Conservation (phyloP, 2,113 vertebrate genomes). For the Chroicocephalus ridibundus region DNA sequence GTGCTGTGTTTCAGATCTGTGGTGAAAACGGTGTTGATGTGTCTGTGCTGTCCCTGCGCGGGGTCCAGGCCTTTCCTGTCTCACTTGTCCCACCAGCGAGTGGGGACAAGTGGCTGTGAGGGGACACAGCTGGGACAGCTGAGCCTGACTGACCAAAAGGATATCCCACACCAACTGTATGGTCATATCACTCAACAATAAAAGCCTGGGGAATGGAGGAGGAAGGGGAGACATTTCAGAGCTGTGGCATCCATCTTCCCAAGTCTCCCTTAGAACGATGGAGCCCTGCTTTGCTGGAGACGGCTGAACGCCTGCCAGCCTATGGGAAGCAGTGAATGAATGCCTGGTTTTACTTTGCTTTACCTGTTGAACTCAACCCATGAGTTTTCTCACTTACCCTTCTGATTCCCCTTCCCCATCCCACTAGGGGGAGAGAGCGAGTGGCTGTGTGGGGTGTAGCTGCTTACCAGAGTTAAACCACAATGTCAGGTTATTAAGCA, state of each 20-base stretch:
- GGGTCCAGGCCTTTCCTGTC: not conserved
- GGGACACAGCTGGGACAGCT: not conserved
- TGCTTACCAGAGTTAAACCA: not conserved
- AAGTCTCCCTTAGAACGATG: accelerated
- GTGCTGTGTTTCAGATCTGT: not conserved
- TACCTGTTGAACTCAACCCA: not conserved
- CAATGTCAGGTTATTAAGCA: accelerated
- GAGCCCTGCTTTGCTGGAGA: not conserved
- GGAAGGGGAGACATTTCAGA: not conserved
- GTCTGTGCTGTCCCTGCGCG: not conserved
- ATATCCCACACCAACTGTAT: accelerated
- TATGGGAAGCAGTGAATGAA: no score
- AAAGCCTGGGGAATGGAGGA: no score
- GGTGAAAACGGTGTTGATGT: accelerated
- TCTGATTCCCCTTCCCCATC: no score
- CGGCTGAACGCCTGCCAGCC: not conserved
- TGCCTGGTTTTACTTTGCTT: not conserved
- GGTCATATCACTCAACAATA: accelerated
- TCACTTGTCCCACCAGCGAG: accelerated
- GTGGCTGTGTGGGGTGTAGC: not conserved
- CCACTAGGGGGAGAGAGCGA: accelerated
- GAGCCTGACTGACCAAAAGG: not conserved
- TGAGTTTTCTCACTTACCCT: not conserved
- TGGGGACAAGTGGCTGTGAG: no score
- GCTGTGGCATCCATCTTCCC: not conserved